A percentile compares a stretch with the other conserved stretches of the same genome.
phyloP scores from a whole-genome alignment of 2,797 vertebrate genomes.

The Eurystomus glaucurus region DNA sequence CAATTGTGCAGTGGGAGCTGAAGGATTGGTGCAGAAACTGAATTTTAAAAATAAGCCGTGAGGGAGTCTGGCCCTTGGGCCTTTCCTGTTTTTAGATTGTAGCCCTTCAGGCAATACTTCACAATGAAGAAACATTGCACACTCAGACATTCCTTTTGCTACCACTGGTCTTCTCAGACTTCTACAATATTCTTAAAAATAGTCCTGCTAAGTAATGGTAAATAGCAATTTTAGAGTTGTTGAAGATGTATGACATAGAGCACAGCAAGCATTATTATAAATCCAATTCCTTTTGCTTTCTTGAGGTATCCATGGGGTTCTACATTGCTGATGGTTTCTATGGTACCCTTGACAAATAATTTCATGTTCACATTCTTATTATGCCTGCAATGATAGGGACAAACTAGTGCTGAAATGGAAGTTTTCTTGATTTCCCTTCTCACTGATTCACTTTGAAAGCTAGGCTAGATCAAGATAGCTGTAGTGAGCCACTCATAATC shows the following conservation, averaged over 20 bases:
- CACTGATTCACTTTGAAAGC: not conserved
- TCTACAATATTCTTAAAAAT: not conserved
- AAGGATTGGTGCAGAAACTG: not conserved
- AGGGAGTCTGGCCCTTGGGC: not conserved
- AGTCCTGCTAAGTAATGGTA: not conserved
- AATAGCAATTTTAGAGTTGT: not conserved
- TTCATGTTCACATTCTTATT: fast-evolving
- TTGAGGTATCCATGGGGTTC: not conserved
- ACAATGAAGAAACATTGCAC: not conserved
- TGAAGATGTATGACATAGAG: not conserved
- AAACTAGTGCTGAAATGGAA: not conserved
- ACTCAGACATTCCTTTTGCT: not conserved
- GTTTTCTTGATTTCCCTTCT: not conserved
- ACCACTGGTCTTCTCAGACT: not conserved
- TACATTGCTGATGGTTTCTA: not conserved
- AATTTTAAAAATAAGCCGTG: not conserved
- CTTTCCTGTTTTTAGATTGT: not conserved
- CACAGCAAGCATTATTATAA: not conserved
- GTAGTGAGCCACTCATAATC: not conserved
- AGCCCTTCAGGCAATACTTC: not conserved
- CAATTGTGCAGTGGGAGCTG: not conserved
- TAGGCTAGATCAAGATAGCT: not conserved
- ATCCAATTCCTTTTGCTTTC: not conserved
- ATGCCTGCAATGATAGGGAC: not conserved
- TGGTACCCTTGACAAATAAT: not conserved